Conservation (phyloP, 2,113 vertebrate species). For the Pagrus major region DNA sequence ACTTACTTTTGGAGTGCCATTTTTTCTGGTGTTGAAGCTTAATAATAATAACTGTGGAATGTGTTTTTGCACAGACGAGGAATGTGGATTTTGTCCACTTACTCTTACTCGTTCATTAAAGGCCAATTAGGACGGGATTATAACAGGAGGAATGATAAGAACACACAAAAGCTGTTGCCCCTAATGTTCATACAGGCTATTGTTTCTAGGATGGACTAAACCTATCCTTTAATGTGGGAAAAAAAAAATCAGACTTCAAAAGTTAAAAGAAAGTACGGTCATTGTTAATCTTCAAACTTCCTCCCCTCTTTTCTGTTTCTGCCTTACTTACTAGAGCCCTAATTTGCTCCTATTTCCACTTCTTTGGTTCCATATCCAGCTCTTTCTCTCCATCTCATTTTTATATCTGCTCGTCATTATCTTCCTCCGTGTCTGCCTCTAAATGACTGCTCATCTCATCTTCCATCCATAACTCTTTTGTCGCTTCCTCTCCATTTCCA, state of each 20-base stretch:
- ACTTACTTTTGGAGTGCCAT: too few species aligned
- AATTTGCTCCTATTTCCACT: slow-evolving; percentile 18
- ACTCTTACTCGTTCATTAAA: not conserved
- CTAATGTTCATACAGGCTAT: not conserved
- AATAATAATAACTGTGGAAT: not conserved
- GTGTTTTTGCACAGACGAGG: not conserved
- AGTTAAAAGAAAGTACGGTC: not conserved
- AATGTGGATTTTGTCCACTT: not conserved
- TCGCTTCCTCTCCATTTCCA: slow-evolving; percentile 1
- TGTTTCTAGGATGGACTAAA: not conserved
- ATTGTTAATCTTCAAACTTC: not conserved
- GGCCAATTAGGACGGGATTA: not conserved
- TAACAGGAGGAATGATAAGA: not conserved
- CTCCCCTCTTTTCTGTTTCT: slow-evolving; percentile 16
- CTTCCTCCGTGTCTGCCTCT: slow-evolving; percentile 23
- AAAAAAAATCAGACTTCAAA: not conserved
- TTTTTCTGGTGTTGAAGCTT: not conserved
- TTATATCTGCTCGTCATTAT: slow-evolving; percentile 33
- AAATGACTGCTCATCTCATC: slow-evolving; percentile 20
- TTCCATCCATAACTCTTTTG: slow-evolving; percentile 7
- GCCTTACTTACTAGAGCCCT: slow-evolving; percentile 4
- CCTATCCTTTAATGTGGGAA: not conserved
- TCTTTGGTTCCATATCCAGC: slow-evolving; percentile 7
- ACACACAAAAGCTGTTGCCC: not conserved
- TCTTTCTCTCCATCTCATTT: slow-evolving; percentile 27